Evolutionary conservation across 2,888 invertebrate genomes (phyloP).

Genomic region (Brachynemurus nebulosus): DNA sequence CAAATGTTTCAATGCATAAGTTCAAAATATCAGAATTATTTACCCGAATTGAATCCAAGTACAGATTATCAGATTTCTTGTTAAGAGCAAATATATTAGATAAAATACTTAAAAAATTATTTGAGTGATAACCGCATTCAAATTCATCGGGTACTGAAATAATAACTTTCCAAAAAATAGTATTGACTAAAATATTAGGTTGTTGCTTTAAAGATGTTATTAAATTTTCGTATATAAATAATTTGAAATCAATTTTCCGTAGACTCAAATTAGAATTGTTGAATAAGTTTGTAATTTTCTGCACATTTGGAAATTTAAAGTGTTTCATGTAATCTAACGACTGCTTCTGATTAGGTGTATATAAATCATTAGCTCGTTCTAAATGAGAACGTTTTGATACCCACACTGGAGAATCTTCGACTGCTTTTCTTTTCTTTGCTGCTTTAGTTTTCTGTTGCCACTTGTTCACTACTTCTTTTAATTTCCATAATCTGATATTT

Average conservation of each 20-base stretch:
- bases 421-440: slow-evolving; percentile 34
- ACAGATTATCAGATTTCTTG: background rate
- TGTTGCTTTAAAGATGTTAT: too few species aligned
- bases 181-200: slow-evolving; percentile 20
- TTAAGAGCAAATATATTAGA: slow-evolving; percentile 32
- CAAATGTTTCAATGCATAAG: slow-evolving; percentile 25
- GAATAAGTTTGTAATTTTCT: too few species aligned
- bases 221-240: too few species aligned
- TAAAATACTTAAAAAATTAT: slow-evolving; percentile 36
- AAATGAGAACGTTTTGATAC: slow-evolving; percentile 30
- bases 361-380: slow-evolving; percentile 32
- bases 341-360: slow-evolving; percentile 30
- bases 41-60: slow-evolving; percentile 13
- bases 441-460: slow-evolving; percentile 34
- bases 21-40: slow-evolving; percentile 24
- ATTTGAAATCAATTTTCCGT: slow-evolving; percentile 14
- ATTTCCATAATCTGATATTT: slow-evolving; percentile 25
- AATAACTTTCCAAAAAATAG: slow-evolving; percentile 46
- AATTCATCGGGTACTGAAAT: slow-evolving; percentile 39
- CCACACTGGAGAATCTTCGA: slow-evolving; percentile 42
- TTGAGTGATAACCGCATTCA: slow-evolving; percentile 31
- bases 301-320: slow-evolving; percentile 33
- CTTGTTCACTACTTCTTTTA: slow-evolving; percentile 30
- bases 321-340: slow-evolving; percentile 35
- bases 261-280: too few species aligned